Conservation (phyloP, 2,113 vertebrate genomes). For the Prunella fulvescens region DNA sequence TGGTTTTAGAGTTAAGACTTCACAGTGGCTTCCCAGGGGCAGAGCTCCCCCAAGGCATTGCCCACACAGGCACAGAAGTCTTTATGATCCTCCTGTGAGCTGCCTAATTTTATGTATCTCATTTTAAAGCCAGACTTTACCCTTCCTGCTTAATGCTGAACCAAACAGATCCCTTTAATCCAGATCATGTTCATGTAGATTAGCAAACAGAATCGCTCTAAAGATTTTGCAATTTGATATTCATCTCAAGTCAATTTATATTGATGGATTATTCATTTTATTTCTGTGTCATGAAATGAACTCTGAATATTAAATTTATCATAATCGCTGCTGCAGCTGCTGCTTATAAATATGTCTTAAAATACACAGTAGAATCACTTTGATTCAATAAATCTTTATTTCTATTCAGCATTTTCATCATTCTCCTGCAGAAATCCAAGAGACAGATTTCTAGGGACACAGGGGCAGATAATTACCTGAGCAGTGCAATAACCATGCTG, state of each 20-base stretch:
- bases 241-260: slow-evolving; percentile 56
- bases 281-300: slow-evolving; percentile 58
- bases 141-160: slow-evolving; percentile 13
- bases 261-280: slow-evolving; percentile 61
- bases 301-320: slow-evolving; percentile 61
- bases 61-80: neutral
- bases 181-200: slow-evolving; percentile 22
- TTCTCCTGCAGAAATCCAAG: slow-evolving; percentile 3
- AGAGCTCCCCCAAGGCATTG: neutral
- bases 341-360: slow-evolving; percentile 59
- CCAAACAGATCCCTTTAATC: slow-evolving; percentile 52
- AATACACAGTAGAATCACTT: slow-evolving; percentile 27
- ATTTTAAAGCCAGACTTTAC: neutral
- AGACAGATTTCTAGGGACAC: neutral
- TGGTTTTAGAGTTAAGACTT: neutral
- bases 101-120: neutral
- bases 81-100: neutral
- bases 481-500: neutral
- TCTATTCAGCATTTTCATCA: slow-evolving; percentile 27
- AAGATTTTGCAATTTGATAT: slow-evolving; percentile 49
- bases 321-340: slow-evolving; percentile 53
- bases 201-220: slow-evolving; percentile 19
- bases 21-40: neutral
- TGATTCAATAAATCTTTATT: slow-evolving; percentile 40
- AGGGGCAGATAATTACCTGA: neutral